These are phyloP conservation scores for Myzus persicae DNA, from an alignment of 1,140 invertebrate species.

Conservation along the genomic window DNA sequence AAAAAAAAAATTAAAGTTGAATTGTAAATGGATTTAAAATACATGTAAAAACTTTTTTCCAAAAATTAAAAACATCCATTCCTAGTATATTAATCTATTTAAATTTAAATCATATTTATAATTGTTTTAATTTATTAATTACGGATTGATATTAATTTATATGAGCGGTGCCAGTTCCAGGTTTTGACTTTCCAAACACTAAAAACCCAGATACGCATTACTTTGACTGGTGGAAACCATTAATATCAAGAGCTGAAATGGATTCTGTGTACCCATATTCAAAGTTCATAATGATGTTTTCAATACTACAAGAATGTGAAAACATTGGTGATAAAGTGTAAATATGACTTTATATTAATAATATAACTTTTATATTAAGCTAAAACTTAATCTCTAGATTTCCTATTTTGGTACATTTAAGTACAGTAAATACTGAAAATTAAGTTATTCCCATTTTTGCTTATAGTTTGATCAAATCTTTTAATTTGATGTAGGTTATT, in stretches of 20 bases:
- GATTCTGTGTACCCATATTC: slow-evolving; percentile 73
- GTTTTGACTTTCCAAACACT: slow-evolving; percentile 46
- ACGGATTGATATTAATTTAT: neutral
- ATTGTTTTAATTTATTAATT: neutral
- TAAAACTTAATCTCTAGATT: neutral
- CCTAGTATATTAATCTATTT: neutral
- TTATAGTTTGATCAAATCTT: slow-evolving; percentile 19
- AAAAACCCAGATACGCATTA: slow-evolving; percentile 61
- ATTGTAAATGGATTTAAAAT: neutral
- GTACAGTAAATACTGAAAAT: neutral
- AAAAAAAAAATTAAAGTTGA: neutral
- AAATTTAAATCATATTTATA: neutral
- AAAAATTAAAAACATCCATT: neutral
- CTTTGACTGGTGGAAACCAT: slow-evolving; percentile 68
- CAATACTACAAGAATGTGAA: slow-evolving; percentile 85
- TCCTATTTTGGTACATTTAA: neutral
- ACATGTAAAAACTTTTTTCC: neutral
- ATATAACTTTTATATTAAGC: slow-evolving; percentile 24
- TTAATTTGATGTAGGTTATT: slow-evolving; percentile 73
- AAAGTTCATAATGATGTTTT: slow-evolving; percentile 85
- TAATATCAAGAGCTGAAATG: slow-evolving; percentile 67
- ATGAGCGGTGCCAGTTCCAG: slow-evolving; percentile 18
- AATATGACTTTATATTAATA: slow-evolving; percentile 64
- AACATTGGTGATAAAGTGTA: slow-evolving; percentile 92
- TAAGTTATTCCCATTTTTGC: neutral